Evolutionary conservation across 2,797 vertebrate species (phyloP), one percentile per base, ranked within the genome.

Genomic region (Chrysolophus pictus): DNA sequence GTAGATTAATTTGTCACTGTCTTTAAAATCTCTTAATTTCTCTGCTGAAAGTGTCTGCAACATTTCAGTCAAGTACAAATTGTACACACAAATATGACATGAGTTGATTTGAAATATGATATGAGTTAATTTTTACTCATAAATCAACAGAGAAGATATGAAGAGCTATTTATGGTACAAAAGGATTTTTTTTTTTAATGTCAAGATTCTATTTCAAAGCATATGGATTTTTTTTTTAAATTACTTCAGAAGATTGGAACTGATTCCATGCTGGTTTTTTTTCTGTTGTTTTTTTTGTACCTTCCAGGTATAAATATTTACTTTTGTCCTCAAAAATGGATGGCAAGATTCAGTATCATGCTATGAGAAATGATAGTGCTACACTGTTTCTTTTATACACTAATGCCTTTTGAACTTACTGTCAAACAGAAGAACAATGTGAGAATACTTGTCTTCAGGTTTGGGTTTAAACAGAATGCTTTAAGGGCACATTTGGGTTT

Each of bases 281-380:
- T 91, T 90, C 16, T 55, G 10, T 19, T 56, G 29, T 56, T n/a
- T 10, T 31, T 10, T 58, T 42, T 42, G 28, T 64, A n/a, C n/a
- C 23, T 79, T 76, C 28, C 8, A 56, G 81, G 51, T 75, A 37
- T 39, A 46, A 60, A 77, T 55, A 16, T 51, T 75, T 88, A 87
- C 56, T n/a, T 2, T 53, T 86, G 59, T 69, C 71, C n/a, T 84
- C 39, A 60, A 55, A 79, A 76, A 75, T 55, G 44, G 33, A 49
- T 91, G 64, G 18, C n/a, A 70, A 79, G 56, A 56, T 72, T 53
- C 4, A 4, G 14, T 88, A 91, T n/a, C 23, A 24, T 46, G 33
- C 74, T 87, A 31, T 90, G 81, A 93, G 84, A 86, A 94, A 84
- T 72, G 16, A 56, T 33, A 81, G 49, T 24, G 21, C 42, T 76